Evolutionary conservation across 2,888 invertebrate species (phyloP), one percentile per base, ranked within the genome.

Genomic region (Iselma pallidipennis): DNA sequence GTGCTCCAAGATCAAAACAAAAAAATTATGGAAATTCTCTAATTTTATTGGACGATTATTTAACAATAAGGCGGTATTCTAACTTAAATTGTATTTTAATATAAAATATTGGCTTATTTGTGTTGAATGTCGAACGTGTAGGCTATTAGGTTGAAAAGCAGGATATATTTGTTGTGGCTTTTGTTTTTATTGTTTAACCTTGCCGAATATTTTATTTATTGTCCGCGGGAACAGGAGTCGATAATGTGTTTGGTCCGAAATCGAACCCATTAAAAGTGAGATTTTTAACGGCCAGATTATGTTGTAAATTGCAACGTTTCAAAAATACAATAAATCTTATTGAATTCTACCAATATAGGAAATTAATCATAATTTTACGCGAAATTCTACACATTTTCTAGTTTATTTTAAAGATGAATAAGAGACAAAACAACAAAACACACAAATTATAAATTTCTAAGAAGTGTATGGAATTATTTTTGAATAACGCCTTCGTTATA

Each of bases 111-210:
- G 31, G 25, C 48, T 55, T 50, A 31, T n/a, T 23, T 29, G 50
- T 9, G 45, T 52, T 57, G 14, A 52, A 10, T 23, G 29, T 54
- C 28, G 25, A 25, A 6, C 3, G 3, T 6, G 25, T 6, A 25
- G n/a, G n/a, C n/a, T 16, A 37, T 42, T 29, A 64, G 61, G 65
- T 60, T 59, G 53, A 63, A 60, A 66, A 57, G 62, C 65, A 65
- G 66, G 66, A 68, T 66, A 58, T 57, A 63, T 62, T 57, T 56
- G 61, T 61, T 66, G 68, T n/a, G n/a, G n/a, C n/a, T n/a, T 66
- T 63, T 68, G 65, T 66, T 68, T 57, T 63, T 66, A 53, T 66
- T 66, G 56, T 57, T 49, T 65, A 63, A 66, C 67, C 66, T 69
- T 66, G 69, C 51, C 51, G 51, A n/a, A 52, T 28, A 28, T 55